Conservation (phyloP, 2,113 vertebrate genomes). For the Brienomyrus brachyistius region DNA sequence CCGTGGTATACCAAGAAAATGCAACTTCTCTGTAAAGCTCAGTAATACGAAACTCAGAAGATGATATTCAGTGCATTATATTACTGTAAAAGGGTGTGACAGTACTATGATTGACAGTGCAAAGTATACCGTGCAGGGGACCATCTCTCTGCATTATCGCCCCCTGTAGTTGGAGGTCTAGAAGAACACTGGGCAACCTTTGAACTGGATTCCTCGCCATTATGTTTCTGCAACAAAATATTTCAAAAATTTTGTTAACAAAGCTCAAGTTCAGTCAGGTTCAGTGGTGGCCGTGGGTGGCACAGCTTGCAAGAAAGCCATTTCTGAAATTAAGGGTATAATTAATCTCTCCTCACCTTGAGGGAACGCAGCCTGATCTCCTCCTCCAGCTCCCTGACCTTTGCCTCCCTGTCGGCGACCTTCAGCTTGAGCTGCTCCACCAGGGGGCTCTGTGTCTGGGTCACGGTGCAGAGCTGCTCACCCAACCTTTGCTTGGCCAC, state of each 20-base stretch:
- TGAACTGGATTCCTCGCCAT: background rate
- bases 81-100: background rate
- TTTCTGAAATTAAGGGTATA: background rate
- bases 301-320: background rate
- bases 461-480: conserved; percentile 45
- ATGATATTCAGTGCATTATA: background rate
- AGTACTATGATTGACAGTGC: background rate
- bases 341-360: conserved; percentile 52
- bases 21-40: background rate
- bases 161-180: conserved; percentile 41
- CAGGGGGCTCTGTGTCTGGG: conserved; percentile 51
- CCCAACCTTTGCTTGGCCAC: conserved; percentile 37
- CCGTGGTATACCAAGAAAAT: background rate
- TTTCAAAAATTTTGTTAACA: background rate
- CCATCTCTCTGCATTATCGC: conserved; percentile 40
- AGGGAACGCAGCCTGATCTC: conserved; percentile 51
- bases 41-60: background rate
- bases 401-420: conserved; percentile 66
- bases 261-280: background rate
- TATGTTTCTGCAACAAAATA: conserved; percentile 37
- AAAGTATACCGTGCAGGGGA: conserved; percentile 58
- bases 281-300: background rate
- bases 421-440: conserved; percentile 60
- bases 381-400: conserved; percentile 63
- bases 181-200: conserved; percentile 30